Conservation (phyloP, 2,797 vertebrate species). For the Esox lucius region DNA sequence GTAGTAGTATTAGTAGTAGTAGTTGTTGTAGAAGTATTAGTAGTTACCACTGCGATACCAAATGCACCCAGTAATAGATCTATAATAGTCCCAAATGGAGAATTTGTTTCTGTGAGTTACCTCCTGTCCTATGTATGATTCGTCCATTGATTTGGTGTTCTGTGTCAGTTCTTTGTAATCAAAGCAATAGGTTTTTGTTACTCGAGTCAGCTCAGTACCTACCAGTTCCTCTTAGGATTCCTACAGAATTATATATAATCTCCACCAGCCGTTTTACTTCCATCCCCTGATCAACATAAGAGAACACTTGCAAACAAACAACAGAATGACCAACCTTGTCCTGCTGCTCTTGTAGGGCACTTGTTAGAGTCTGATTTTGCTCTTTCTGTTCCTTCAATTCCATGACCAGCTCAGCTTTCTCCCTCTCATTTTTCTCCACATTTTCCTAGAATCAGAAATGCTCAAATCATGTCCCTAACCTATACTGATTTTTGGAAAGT, state of each 20-base stretch:
- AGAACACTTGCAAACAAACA: constrained; percentile 47
- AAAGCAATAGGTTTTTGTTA: constrained; percentile 22
- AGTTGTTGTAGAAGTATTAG: too few species aligned
- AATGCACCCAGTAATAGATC: background rate
- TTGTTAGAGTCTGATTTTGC: constrained; percentile 52
- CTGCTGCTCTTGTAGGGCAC: constrained; percentile 42
- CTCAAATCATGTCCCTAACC: constrained; percentile 18
- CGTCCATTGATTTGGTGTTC: background rate
- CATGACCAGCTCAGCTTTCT: constrained; percentile 60
- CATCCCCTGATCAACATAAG: background rate
- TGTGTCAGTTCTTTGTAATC: constrained; percentile 31
- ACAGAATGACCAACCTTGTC: constrained; percentile 49
- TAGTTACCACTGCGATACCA: background rate
- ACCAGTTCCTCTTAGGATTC: constrained; percentile 3
- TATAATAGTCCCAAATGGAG: background rate
- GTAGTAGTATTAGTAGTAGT: too few species aligned
- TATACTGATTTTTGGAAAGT: constrained; percentile 21
- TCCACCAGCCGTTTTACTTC: background rate
- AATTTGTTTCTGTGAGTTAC: constrained; percentile 24
- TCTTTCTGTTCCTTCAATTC: constrained; percentile 46
- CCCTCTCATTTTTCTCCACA: constrained; percentile 74
- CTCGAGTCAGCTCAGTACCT: constrained; percentile 29
- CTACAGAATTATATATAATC: constrained; percentile 19
- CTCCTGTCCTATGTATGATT: constrained; percentile 26
- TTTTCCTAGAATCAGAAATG: constrained; percentile 72